Conservation (phyloP, 1,140 invertebrate genomes). For the Drosophila eugracilis region DNA sequence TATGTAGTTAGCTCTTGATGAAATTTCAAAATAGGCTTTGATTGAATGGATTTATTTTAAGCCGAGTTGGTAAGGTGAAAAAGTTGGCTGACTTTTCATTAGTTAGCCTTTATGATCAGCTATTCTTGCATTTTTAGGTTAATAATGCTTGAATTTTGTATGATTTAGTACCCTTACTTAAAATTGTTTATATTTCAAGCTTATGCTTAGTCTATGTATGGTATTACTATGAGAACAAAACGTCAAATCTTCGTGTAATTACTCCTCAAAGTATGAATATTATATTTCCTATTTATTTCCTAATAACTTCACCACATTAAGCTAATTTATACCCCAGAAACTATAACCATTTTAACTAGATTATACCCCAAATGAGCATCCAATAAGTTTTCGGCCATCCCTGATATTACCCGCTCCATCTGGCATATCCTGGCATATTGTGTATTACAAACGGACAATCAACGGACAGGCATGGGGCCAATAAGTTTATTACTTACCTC, state of each 20-base stretch:
- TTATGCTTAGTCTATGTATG: too few species aligned
- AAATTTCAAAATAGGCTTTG: background rate
- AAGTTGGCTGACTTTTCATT: too few species aligned
- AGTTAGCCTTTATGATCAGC: too few species aligned
- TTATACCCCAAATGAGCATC: constrained; percentile 9
- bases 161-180: too few species aligned
- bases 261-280: too few species aligned
- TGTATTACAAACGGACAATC: constrained; percentile 65
- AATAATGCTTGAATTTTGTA: too few species aligned
- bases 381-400: constrained; percentile 37
- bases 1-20: background rate
- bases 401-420: constrained; percentile 18
- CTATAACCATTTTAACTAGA: constrained; percentile 3
- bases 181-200: too few species aligned
- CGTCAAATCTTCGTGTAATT: too few species aligned
- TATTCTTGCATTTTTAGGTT: too few species aligned
- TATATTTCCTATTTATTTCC: background rate
- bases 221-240: too few species aligned
- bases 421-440: constrained; percentile 48
- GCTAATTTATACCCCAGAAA: background rate
- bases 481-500: constrained; percentile 82
- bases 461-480: constrained; percentile 69
- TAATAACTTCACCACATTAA: background rate
- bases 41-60: background rate
- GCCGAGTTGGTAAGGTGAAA: background rate